phyloP scores from a whole-genome alignment of 2,797 vertebrate species.

The Chelidonichthys spinosus region DNA sequence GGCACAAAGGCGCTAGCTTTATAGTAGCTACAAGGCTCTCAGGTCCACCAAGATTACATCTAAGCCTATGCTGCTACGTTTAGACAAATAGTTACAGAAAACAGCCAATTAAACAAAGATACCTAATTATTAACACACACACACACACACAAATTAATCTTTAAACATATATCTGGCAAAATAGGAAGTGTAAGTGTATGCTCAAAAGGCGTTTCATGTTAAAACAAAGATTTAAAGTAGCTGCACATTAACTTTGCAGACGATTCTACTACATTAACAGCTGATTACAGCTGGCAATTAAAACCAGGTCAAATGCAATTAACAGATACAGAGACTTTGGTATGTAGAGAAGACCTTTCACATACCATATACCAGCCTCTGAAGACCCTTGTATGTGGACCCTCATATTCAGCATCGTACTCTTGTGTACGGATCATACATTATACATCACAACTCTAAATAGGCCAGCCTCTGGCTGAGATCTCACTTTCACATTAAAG shows the following conservation, averaged over 20 bases:
- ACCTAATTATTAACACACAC: conserved; percentile 17
- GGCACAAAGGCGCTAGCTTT: conserved; percentile 79
- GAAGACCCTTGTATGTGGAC: conserved; percentile 37
- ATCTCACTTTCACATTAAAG: conserved; percentile 38
- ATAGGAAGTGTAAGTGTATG: conserved; percentile 41
- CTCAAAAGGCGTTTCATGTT: conserved; percentile 54
- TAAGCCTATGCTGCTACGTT: conserved; percentile 65
- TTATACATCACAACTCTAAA: conserved; percentile 41
- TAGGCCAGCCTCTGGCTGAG: conserved; percentile 13
- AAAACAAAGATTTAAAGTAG: conserved; percentile 55
- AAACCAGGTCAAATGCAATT: conserved; percentile 55
- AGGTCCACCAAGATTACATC: conserved; percentile 61
- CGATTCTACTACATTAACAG: conserved; percentile 35
- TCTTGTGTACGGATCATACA: conserved; percentile 30
- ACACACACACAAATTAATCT: conserved; percentile 19
- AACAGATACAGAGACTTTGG: conserved; percentile 73
- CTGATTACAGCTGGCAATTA: conserved; percentile 49
- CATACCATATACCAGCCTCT: conserved; percentile 44
- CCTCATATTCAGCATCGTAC: conserved; percentile 24
- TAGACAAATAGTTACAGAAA: conserved; percentile 45
- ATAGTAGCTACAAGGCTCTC: conserved; percentile 73
- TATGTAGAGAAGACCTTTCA: conserved; percentile 63
- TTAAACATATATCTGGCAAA: conserved; percentile 39
- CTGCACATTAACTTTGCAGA: conserved; percentile 36
- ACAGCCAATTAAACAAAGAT: conserved; percentile 21